Base-by-base conservation (phyloP, 2,113 vertebrate species). In the Manacus vitellinus region DNA sequence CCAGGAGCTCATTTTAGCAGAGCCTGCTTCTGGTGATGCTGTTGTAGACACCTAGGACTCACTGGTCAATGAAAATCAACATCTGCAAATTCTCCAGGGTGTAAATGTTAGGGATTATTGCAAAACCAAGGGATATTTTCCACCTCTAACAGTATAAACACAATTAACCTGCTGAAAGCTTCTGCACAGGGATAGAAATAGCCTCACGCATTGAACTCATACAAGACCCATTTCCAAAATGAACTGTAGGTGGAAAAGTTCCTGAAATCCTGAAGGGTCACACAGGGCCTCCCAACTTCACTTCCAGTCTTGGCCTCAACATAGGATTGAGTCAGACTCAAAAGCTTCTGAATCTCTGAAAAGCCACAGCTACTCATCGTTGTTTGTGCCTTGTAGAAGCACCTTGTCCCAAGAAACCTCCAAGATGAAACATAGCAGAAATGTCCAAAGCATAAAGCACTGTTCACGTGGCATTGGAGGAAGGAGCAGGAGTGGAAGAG, bases 341-440 rank as follows among this genome's bases (percentile, higher is more conserved):
- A 76, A 89, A 93, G 58, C 39, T 59, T 66, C 76, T 76, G 41
- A 54, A 46, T 54, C 46, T 67, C 46, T 77, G 81, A 83, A 88
- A 95, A 94, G 39, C 67, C 7, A 0, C 9, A 54, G n/a, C 68
- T 93, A 52, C 33, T 84, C 13, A 30, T 81, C 39, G 37, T 54
- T 75, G 21, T 63, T 56, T 61, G 33, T 49, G 41, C 49, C 44
- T 74, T 37, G 35, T 19, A 77, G 63, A 88, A 88, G 47, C 55
- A 91, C 28, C 73, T 79, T 46, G 62, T 76, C 68, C 68, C 44
- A 78, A 61, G 65, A 89, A 81, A 65, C 25, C 0, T 2, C 68
- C 28, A 49, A 72, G 46, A 56, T 31, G 18, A 85, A 88, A 92
- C 0, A 0, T 1, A 76, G 52, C 28, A 86, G 83, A 81, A 71